Conservation (phyloP, 1,140 invertebrate genomes). For the Heterodera carotae region DNA sequence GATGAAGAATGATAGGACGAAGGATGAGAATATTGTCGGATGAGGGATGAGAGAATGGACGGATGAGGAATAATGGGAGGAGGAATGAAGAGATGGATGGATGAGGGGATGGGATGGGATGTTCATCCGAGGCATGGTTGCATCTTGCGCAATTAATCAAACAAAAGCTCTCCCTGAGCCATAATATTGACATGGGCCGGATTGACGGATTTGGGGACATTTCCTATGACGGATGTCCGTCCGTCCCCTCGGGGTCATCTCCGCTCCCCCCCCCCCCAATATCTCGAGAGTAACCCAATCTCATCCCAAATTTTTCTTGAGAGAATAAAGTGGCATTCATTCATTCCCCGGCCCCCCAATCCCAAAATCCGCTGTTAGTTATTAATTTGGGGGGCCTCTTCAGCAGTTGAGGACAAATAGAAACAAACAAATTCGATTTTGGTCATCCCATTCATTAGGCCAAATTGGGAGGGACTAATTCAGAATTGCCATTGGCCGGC, state of each 20-base stretch:
- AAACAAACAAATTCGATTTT: constrained; percentile 10
- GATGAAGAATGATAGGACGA: background rate
- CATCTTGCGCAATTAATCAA: constrained; percentile 15
- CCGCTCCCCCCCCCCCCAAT: background rate
- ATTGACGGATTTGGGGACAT: constrained; percentile 19
- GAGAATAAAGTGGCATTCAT: background rate
- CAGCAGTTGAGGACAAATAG: background rate
- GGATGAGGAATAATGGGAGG: background rate
- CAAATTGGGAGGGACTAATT: background rate
- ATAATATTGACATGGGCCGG: background rate
- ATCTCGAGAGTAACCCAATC: background rate
- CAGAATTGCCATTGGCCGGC: background rate
- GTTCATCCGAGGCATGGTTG: background rate
- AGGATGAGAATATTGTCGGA: too few relatives aligned
- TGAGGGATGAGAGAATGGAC: background rate
- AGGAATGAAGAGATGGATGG: too few relatives aligned
- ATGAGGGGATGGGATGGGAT: background rate
- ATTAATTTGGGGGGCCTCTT: constrained; percentile 8
- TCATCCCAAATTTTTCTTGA: background rate
- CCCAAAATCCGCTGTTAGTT: background rate
- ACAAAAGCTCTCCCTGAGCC: background rate
- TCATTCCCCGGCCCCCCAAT: too few relatives aligned
- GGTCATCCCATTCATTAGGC: constrained; percentile 6
- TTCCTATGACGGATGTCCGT: background rate
- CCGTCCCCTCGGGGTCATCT: background rate